Evolutionary conservation across 2,113 vertebrate genomes (phyloP).

Genomic region (Heliornis fulica): DNA sequence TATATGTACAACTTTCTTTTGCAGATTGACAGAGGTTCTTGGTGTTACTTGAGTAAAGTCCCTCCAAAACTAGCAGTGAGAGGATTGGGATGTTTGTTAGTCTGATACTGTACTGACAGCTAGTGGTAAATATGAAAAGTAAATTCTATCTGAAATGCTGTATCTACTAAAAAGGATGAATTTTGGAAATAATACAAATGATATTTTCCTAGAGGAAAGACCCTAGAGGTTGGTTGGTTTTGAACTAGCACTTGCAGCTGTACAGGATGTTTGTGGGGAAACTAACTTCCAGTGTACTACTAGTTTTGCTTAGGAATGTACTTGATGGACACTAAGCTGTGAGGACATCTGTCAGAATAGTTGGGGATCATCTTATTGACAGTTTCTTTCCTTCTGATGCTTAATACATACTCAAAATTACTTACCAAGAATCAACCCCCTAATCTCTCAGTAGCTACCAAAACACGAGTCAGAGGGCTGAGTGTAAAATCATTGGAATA

Average conservation of each 20-base stretch:
- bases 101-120: background rate
- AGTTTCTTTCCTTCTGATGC: background rate
- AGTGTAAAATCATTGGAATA: background rate
- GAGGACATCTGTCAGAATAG: background rate
- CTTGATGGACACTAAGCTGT: background rate
- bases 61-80: background rate
- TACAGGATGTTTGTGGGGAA: background rate
- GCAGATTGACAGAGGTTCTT: background rate
- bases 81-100: background rate
- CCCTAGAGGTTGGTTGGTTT: background rate
- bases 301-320: background rate
- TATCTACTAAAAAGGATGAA: background rate
- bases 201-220: background rate
- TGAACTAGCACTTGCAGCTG: background rate
- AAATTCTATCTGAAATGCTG: background rate
- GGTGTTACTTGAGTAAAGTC: background rate
- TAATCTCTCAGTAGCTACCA: background rate
- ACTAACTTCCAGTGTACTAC: background rate
- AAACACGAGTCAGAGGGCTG: background rate
- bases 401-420: background rate
- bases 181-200: background rate
- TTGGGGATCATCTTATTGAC: background rate
- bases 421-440: background rate
- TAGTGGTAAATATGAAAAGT: background rate
- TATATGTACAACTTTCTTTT: fast-evolving